Evolutionary conservation across 2,797 vertebrate genomes (phyloP), one percentile per base, ranked within the genome.

Genomic region (Otus scops): DNA sequence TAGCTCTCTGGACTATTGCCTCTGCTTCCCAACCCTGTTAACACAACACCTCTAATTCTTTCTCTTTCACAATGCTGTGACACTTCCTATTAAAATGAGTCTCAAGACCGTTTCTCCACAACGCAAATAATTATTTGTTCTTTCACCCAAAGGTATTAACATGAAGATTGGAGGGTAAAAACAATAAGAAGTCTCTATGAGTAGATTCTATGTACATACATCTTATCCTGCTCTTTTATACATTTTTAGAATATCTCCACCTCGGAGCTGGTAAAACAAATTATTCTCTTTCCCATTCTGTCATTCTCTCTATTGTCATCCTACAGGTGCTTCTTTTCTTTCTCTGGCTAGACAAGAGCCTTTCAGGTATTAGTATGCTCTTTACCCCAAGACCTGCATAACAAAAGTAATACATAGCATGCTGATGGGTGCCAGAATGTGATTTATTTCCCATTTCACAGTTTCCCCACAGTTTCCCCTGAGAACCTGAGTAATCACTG

Each of bases 91-190:
- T 95, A 97, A 96, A 95, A 93, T 80, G 50, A 95, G 45, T 24
- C 90, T 80, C 93, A 93, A 96, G 89, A 34, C 43, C 56, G 74
- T 94, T 93, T 91, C 84, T 88, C 63, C 39, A 36, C 90, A 95
- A 91, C 86, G 80, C 75, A 95, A 97, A 97, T 93, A 93, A 95
- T 95, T 94, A 95, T 92, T 95, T 95, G 74, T 94, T 92, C 93
- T 86, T 89, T 95, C 92, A 95, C 77, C 80, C 86, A 87, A 77
- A 92, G 68, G 86, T 87, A 96, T 93, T 95, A 95, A 74, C 74
- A 77, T 43, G 70, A 93, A 89, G 77, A 95, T 23, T 87, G 92
- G 94, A 94, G 13, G 27, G 48, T 93, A 93, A 92, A 96, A 97
- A 87, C 70, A 96, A 28, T 89, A 88, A 89, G 87, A 75, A 77